Percentiles rank a stretch among this genome's conserved stretches.
These are phyloP conservation scores for Hemibagrus wyckioides DNA, from an alignment of 2,113 vertebrate genomes.

Conservation along the genomic window DNA sequence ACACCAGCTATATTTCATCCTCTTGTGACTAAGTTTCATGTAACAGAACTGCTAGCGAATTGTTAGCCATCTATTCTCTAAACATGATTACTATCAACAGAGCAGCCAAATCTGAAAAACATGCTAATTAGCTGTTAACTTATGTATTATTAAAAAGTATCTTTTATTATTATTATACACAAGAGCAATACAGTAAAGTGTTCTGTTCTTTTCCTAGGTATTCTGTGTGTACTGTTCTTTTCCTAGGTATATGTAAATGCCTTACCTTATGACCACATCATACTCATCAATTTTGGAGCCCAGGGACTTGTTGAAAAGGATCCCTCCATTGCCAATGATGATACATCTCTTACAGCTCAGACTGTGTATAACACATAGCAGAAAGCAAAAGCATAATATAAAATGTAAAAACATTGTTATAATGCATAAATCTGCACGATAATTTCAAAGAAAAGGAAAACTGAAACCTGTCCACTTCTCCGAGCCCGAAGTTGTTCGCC, in stretches of 20 bases:
- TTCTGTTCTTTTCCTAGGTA: neutral
- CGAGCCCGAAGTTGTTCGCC: constrained; percentile 89
- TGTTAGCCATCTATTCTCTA: neutral
- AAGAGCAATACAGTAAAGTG: neutral
- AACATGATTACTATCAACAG: neutral
- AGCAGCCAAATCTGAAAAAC: neutral
- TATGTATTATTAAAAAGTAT: neutral
- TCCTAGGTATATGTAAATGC: neutral
- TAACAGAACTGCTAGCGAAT: neutral
- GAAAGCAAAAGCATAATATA: neutral
- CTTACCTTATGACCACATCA: constrained; percentile 94
- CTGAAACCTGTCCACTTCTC: constrained; percentile 87
- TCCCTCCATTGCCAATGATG: constrained; percentile 94
- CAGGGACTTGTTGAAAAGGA: constrained; percentile 94
- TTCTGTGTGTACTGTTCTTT: neutral
- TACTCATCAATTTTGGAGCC: constrained; percentile 92
- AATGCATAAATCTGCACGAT: no score
- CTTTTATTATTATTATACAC: neutral
- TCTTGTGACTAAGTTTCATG: neutral
- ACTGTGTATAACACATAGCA: constrained; percentile 63
- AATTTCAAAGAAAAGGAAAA: neutral
- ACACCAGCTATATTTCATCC: neutral
- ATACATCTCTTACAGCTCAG: constrained; percentile 91
- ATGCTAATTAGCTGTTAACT: neutral
- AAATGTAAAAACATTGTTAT: neutral